Base-by-base conservation (phyloP, 2,888 invertebrate genomes). In the Physocephala rufipes region DNA sequence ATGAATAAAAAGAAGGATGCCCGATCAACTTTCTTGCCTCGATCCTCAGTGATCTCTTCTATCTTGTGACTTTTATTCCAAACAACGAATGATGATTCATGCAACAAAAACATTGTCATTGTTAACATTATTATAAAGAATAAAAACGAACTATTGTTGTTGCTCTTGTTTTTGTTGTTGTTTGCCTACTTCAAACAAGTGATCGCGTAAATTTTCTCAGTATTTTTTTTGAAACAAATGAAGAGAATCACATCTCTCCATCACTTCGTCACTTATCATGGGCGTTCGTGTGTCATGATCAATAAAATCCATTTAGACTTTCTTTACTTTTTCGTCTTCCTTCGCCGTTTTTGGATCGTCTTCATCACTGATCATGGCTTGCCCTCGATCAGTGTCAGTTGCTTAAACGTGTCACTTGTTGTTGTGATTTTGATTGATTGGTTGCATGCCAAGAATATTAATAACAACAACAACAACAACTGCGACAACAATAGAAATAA, bases 381-480 rank as follows among this genome's bases (percentile, higher is more conserved):
- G 55, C 26, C 47, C 63, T 53, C 66, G 66, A 53, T 53, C 66
- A 66, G 66, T 36, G 53, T 63, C 66, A 53, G 51, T n/a, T 51
- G 65, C 28, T 30, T 51, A 16, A 55, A 36, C 53, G 55, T 53
- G 66, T 67, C 67, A 67, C 67, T 76, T 75, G 76, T 74, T 76
- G 76, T 75, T 76, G 74, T 77, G 73, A 72, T 73, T 76, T 76
- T 77, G 77, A 77, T 77, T 76, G 77, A 77, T 77, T 75, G 75
- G 76, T 76, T 74, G 75, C 74, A 75, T 69, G 75, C 70, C 72
- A 72, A 67, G 63, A 73, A 45, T 15, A 59, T 51, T 51, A 59
- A 24, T 13, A 67, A 67, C n/a, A 67, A 67, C 26, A 67, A 45
- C 59, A 43, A 45, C 28, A 58, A 58, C 9, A 28, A 51, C 12